phyloP scores from a whole-genome alignment of 2,113 vertebrate species.

The Apeltes quadracus region DNA sequence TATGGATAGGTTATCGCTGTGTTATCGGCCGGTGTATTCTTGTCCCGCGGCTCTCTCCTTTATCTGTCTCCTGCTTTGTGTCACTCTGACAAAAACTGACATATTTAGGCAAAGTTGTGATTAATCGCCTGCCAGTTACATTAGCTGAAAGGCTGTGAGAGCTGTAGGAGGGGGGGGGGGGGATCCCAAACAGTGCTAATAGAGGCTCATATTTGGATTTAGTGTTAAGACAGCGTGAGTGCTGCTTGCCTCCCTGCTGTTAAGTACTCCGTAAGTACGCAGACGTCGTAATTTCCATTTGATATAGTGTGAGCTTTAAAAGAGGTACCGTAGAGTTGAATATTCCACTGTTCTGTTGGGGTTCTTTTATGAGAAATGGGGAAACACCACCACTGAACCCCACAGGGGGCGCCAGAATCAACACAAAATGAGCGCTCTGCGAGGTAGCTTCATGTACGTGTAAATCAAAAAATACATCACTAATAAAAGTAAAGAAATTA shows the following conservation, averaged over 20 bases:
- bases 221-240: conserved; percentile 35
- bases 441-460: not conserved
- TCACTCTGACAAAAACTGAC: conserved; percentile 60
- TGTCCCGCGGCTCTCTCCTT: conserved; percentile 21
- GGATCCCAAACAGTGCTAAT: conserved; percentile 29
- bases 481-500: no score
- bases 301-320: not conserved
- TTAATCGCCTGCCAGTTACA: conserved; percentile 45
- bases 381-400: no score
- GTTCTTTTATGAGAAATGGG: not conserved
- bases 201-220: conserved; percentile 43
- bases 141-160: conserved; percentile 48
- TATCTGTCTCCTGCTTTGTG: conserved; percentile 60
- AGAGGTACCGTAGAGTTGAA: conserved; percentile 3
- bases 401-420: no score
- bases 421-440: no score
- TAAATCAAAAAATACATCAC: no score
- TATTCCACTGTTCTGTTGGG: not conserved
- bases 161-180: not conserved
- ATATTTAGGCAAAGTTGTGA: conserved; percentile 72
- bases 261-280: conserved; percentile 43
- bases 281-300: conserved; percentile 27
- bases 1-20: conserved; percentile 39
- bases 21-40: conserved; percentile 18
- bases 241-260: conserved; percentile 29